Conservation (phyloP, 2,797 vertebrate genomes). For the Eremophila alpestris region DNA sequence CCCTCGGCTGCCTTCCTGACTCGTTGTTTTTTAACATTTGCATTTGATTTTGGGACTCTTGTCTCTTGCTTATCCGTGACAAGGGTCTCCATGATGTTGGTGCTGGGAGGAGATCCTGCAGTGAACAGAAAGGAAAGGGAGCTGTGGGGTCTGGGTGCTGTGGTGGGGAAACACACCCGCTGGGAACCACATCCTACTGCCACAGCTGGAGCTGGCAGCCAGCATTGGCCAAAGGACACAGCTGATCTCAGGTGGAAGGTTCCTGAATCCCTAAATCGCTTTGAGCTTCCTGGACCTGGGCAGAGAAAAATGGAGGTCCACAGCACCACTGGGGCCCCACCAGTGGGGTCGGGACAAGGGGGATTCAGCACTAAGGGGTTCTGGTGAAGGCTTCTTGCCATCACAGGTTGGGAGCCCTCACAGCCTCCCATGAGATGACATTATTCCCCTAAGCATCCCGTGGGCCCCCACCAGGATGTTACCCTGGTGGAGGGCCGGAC, state of each 20-base stretch:
- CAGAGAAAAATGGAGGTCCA: neutral
- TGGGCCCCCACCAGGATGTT: neutral
- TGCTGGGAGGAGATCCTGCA: slow-evolving; percentile 20
- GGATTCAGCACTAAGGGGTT: neutral
- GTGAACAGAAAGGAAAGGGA: neutral
- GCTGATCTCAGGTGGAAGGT: neutral
- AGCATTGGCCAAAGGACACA: neutral
- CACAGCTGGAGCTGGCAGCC: neutral
- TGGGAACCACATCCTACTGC: neutral
- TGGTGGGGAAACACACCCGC: neutral
- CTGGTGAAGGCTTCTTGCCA: neutral
- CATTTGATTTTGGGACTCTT: slow-evolving; percentile 5
- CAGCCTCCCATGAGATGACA: neutral
- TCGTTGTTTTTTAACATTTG: slow-evolving; percentile 4
- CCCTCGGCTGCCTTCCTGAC: neutral
- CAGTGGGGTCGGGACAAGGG: neutral
- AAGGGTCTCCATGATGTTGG: slow-evolving; percentile 25
- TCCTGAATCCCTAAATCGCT: neutral
- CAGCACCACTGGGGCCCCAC: neutral
- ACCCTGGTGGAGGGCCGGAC: neutral
- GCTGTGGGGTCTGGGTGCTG: neutral
- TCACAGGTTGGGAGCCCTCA: neutral
- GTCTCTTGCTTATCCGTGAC: slow-evolving; percentile 1
- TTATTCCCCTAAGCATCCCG: accelerated
- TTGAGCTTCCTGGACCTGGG: neutral